These are phyloP conservation scores for Luidia sarsii DNA, from an alignment of 53 echinoderm and acorn worm species.

Conservation along the genomic window DNA sequence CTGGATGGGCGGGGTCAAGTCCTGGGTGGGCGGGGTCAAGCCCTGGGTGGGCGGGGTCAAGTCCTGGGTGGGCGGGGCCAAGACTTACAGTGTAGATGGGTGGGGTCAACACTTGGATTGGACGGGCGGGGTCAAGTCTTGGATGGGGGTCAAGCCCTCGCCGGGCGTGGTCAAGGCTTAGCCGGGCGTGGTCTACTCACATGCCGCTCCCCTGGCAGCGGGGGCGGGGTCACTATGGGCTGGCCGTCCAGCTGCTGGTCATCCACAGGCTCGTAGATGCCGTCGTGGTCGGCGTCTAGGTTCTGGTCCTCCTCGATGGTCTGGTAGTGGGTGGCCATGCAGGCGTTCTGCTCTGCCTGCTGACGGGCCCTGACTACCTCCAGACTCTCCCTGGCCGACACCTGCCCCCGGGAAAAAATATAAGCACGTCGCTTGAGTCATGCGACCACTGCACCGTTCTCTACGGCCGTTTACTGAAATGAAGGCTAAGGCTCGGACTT, in stretches of 20 bases:
- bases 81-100: no score
- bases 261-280: constrained; percentile 84
- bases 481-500: no score
- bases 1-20: no score
- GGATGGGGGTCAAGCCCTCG: constrained; percentile 38
- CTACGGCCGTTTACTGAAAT: no score
- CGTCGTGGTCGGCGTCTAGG: constrained; percentile 72
- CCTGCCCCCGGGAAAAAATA: constrained; percentile 52
- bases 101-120: no score
- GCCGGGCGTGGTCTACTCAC: no score
- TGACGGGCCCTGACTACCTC: constrained; percentile 79
- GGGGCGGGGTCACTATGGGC: constrained; percentile 54
- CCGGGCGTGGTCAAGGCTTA: constrained; percentile 61
- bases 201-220: constrained; percentile 66
- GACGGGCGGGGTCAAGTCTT: no score
- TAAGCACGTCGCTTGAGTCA: no score
- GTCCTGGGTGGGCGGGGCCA: no score
- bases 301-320: constrained; percentile 39
- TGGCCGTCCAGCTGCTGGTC: constrained; percentile 68
- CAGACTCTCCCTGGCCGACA: constrained; percentile 87
- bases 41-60: no score
- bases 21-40: no score
- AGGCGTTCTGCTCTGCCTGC: constrained; percentile 65
- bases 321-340: constrained; percentile 50
- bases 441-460: no score